Evolutionary conservation across 2,113 vertebrate species (phyloP).

Genomic region (Butorides virescens): DNA sequence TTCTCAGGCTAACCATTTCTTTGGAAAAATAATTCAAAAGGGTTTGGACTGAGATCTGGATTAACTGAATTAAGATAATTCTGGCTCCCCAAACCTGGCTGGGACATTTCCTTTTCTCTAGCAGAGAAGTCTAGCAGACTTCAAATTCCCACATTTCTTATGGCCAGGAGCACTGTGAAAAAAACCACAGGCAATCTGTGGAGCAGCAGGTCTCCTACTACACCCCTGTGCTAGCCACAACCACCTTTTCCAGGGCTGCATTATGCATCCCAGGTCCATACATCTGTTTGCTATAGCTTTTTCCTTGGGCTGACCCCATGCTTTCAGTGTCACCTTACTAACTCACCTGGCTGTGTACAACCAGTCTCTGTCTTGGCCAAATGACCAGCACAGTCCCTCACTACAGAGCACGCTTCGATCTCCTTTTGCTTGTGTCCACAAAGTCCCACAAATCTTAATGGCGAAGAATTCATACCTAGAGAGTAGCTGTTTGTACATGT

Average conservation of each 20-base stretch:
- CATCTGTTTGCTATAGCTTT: background rate
- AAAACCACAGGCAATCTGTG: background rate
- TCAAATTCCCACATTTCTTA: background rate
- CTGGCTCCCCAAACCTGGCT: background rate
- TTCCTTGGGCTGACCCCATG: background rate
- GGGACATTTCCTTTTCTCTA: background rate
- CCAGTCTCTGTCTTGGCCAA: background rate
- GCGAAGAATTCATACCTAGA: background rate
- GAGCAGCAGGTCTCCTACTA: background rate
- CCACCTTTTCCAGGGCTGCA: background rate
- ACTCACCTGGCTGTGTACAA: background rate
- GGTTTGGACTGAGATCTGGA: slow-evolving; percentile 7
- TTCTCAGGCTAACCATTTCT: slow-evolving; percentile 10
- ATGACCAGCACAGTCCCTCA: background rate
- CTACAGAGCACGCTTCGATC: background rate
- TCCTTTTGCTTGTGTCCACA: background rate
- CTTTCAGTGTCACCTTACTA: background rate
- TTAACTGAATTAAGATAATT: background rate
- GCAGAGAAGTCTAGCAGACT: background rate
- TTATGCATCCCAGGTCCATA: rapidly evolving
- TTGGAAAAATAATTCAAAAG: slow-evolving; percentile 6
- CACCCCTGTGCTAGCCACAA: background rate
- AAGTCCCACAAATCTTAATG: background rate
- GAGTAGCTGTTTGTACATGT: background rate
- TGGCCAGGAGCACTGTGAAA: background rate